These are phyloP conservation scores for Pardosa pseudoannulata DNA, from an alignment of 2,888 invertebrate species.

Conservation along the genomic window DNA sequence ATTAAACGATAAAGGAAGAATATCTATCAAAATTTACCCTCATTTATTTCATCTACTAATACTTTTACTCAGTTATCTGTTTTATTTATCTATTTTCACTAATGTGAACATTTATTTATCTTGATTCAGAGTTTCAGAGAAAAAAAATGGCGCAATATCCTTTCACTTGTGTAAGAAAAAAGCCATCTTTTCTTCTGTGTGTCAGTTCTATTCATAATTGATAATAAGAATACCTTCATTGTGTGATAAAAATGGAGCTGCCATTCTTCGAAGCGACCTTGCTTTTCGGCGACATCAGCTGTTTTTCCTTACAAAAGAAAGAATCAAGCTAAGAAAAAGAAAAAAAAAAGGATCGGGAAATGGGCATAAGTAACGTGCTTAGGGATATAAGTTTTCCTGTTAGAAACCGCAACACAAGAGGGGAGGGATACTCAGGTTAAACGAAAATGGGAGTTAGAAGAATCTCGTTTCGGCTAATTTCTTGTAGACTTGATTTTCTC, in stretches of 20 bases:
- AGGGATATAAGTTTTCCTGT: not conserved
- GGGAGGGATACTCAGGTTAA: not conserved
- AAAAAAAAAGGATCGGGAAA: not conserved
- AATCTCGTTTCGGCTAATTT: not conserved
- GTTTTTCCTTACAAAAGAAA: not conserved
- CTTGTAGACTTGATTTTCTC: not conserved
- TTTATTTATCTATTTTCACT: conserved; percentile 1
- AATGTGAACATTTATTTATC: not conserved
- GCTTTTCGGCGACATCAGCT: not conserved
- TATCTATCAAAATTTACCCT: too few species aligned
- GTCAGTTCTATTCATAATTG: conserved; percentile 1
- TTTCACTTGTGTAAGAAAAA: not conserved
- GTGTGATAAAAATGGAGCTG: not conserved
- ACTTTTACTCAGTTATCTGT: not conserved
- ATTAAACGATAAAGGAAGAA: too few species aligned
- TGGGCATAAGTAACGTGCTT: conserved; percentile 3
- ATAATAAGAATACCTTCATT: conserved; percentile 2
- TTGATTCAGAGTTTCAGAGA: not conserved
- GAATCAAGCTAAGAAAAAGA: not conserved
- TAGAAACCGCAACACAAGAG: not conserved
- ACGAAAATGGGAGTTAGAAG: not conserved
- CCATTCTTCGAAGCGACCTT: conserved; percentile 3
- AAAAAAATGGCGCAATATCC: not conserved
- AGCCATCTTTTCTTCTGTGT: not conserved
- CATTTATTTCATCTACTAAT: not conserved